A percentile compares a stretch with the other conserved stretches of the same genome.
Conservation (phyloP, 2,888 invertebrate species). For the Thymelicus lineola region DNA sequence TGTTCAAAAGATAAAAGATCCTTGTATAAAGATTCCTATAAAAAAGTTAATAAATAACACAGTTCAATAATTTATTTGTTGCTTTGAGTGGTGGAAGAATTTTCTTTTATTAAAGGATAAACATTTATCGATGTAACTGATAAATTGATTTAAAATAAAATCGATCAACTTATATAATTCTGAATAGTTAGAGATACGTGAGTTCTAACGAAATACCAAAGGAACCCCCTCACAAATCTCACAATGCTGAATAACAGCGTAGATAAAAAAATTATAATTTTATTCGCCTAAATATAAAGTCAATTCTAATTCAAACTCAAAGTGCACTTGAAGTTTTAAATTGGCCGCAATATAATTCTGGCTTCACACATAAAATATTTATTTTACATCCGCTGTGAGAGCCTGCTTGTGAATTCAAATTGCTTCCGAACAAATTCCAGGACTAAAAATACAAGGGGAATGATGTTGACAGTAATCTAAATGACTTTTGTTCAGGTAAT, state of each 20-base stretch:
- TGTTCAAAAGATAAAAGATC: too few relatives aligned
- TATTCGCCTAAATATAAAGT: not conserved
- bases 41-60: too few relatives aligned
- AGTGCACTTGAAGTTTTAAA: conserved; percentile 11
- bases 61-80: too few relatives aligned
- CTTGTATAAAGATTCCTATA: too few relatives aligned
- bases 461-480: conserved; percentile 7
- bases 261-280: not conserved
- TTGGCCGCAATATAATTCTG: conserved; percentile 10
- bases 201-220: too few relatives aligned
- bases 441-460: not conserved
- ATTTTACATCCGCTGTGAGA: conserved; percentile 15
- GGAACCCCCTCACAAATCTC: too few relatives aligned
- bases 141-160: too few relatives aligned
- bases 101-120: too few relatives aligned
- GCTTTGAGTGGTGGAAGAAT: too few relatives aligned
- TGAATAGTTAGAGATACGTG: too few relatives aligned
- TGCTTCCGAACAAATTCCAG: conserved; percentile 23
- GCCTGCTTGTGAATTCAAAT: conserved; percentile 26
- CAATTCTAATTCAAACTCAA: conserved; percentile 1
- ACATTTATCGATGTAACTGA: too few relatives aligned
- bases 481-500: not conserved
- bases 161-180: too few relatives aligned
- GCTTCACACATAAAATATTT: conserved; percentile 23
- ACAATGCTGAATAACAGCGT: not conserved